Conservation (phyloP, 1,140 invertebrate genomes). For the Drosophila murphyi region DNA sequence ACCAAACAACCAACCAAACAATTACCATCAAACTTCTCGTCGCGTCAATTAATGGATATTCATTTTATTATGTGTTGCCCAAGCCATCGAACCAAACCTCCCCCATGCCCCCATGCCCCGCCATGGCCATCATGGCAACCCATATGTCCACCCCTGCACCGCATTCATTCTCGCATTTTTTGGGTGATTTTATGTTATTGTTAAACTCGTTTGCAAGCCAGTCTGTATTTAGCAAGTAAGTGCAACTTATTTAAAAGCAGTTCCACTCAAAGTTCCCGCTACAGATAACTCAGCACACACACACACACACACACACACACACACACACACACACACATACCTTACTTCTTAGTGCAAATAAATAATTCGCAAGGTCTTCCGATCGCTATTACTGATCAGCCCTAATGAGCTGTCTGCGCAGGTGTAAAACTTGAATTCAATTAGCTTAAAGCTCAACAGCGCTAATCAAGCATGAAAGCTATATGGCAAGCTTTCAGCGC, state of each 20-base stretch:
- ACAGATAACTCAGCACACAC: background rate
- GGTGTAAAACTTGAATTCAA: slow-evolving; percentile 18
- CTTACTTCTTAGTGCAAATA: slow-evolving; percentile 19
- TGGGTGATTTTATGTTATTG: slow-evolving; percentile 54
- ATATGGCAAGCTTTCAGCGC: background rate
- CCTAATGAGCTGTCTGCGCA: slow-evolving; percentile 3
- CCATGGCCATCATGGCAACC: background rate
- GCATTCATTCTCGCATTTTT: slow-evolving; percentile 13
- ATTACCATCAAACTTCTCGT: slow-evolving; percentile 23
- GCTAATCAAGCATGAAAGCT: slow-evolving; percentile 1
- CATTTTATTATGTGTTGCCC: slow-evolving; percentile 64
- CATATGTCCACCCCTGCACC: background rate
- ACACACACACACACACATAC: slow-evolving; percentile 11
- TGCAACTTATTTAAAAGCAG: slow-evolving; percentile 65
- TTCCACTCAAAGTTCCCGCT: slow-evolving; percentile 1
- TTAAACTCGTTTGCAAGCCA: slow-evolving; percentile 62
- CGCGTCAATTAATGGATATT: slow-evolving; percentile 56
- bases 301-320: background rate
- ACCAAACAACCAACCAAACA: slow-evolving; percentile 14
- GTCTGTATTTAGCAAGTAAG: slow-evolving; percentile 67
- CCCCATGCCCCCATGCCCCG: slow-evolving; percentile 9
- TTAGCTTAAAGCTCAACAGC: slow-evolving; percentile 13
- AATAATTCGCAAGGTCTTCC: slow-evolving; percentile 40
- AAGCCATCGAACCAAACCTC: slow-evolving; percentile 5
- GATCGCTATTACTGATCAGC: background rate